Evolutionary conservation across 2,113 vertebrate species (phyloP).

Genomic region (Boulengeromyrus knoepffleri): DNA sequence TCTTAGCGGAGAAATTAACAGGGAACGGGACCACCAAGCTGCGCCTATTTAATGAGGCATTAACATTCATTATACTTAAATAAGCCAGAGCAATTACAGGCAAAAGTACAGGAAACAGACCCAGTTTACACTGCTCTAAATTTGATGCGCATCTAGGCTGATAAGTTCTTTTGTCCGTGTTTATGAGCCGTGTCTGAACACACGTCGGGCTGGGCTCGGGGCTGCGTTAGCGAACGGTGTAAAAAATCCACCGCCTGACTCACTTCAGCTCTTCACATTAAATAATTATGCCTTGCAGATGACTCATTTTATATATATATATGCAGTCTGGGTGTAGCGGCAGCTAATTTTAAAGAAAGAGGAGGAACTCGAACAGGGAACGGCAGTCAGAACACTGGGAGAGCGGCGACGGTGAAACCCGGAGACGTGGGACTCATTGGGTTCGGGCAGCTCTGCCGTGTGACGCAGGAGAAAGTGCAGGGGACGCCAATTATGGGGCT

Average conservation of each 20-base stretch:
- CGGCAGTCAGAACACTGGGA: too few species aligned
- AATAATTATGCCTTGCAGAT: slow-evolving; percentile 16
- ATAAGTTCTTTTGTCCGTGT: slow-evolving; percentile 74
- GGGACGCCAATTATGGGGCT: not conserved
- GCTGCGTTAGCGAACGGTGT: slow-evolving; percentile 52
- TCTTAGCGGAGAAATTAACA: not conserved
- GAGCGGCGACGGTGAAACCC: not conserved
- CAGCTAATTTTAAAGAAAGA: not conserved
- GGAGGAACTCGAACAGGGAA: not conserved
- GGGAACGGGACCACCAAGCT: slow-evolving; percentile 29
- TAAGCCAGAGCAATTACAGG: slow-evolving; percentile 70
- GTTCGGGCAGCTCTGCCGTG: too few species aligned
- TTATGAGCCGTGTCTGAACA: slow-evolving; percentile 76
- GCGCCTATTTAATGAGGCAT: slow-evolving; percentile 55
- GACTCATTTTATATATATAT: not conserved
- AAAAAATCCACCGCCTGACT: slow-evolving; percentile 54
- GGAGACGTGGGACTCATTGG: not conserved
- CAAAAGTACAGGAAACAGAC: slow-evolving; percentile 64
- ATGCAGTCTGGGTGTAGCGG: not conserved
- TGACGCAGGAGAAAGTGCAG: slow-evolving; percentile 6
- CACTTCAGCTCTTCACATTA: slow-evolving; percentile 54
- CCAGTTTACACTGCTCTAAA: slow-evolving; percentile 70
- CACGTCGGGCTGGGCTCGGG: slow-evolving; percentile 68
- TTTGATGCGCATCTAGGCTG: slow-evolving; percentile 79
- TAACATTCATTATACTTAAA: slow-evolving; percentile 70